Evolutionary conservation across 2,113 vertebrate genomes (phyloP).

Genomic region (Oreochromis tanganicae): DNA sequence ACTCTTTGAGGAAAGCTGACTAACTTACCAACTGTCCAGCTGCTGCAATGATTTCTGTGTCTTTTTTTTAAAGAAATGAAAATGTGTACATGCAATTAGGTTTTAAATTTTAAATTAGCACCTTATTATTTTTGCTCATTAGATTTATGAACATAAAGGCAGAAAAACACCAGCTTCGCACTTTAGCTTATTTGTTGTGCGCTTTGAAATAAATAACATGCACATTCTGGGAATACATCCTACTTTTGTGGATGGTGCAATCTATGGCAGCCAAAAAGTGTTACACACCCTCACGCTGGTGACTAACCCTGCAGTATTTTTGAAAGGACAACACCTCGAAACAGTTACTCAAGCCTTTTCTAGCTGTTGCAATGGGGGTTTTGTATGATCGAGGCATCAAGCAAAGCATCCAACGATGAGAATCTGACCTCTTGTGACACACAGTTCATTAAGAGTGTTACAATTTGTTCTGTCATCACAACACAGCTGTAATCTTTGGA

Average conservation of each 20-base stretch:
- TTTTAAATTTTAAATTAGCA: neutral
- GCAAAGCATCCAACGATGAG: neutral
- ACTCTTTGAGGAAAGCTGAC: neutral
- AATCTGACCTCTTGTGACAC: neutral
- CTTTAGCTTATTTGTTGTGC: neutral
- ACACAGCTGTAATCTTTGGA: neutral
- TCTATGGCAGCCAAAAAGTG: neutral
- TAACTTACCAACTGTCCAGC: neutral
- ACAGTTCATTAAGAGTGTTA: neutral
- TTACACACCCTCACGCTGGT: neutral
- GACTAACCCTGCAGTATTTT: neutral
- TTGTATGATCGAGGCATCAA: neutral
- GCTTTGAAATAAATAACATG: neutral
- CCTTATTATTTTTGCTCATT: neutral
- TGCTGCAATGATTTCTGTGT: fast-evolving
- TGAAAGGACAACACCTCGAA: neutral
- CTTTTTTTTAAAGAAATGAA: neutral
- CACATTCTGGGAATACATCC: neutral
- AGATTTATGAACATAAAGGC: neutral
- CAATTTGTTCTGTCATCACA: neutral
- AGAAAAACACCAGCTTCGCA: neutral
- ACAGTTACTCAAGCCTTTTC: neutral
- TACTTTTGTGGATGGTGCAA: neutral
- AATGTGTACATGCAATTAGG: neutral
- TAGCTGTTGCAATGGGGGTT: neutral